phyloP scores from a whole-genome alignment of 1,140 invertebrate genomes.

The Dreissena polymorpha region DNA sequence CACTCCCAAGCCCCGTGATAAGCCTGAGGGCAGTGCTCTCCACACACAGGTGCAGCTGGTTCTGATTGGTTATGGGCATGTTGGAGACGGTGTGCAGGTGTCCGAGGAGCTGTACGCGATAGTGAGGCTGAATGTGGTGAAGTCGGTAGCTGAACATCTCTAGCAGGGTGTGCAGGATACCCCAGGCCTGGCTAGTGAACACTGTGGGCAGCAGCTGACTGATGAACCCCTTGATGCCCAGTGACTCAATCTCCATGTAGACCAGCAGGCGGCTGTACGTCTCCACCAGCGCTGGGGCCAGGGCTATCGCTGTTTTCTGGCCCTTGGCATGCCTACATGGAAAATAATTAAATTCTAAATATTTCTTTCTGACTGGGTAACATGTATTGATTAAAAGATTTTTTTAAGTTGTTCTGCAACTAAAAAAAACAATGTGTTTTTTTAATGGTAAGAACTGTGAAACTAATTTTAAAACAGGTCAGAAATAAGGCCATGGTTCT shows the following conservation, averaged over 20 bases:
- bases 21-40: constrained; percentile 95
- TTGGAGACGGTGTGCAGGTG: constrained; percentile 92
- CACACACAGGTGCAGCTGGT: constrained; percentile 95
- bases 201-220: constrained; percentile 94
- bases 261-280: constrained; percentile 96
- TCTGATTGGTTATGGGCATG: constrained; percentile 95
- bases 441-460: too few relatives aligned
- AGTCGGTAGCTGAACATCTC: constrained; percentile 98
- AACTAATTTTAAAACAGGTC: too few relatives aligned
- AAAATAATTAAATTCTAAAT: too few relatives aligned
- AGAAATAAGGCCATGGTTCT: too few relatives aligned
- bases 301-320: constrained; percentile 89
- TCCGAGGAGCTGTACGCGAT: constrained; percentile 93
- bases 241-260: constrained; percentile 97
- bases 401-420: too few relatives aligned
- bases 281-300: constrained; percentile 95
- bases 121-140: constrained; percentile 97
- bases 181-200: constrained; percentile 96
- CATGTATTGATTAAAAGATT: too few relatives aligned
- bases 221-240: constrained; percentile 98
- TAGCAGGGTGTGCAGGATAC: constrained; percentile 94
- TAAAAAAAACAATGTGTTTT: too few relatives aligned
- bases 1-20: constrained; percentile 94
- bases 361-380: too few relatives aligned
- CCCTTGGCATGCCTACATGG: constrained; percentile 88